Conservation (phyloP, 2,888 invertebrate genomes). For the Apocheima hispidaria region DNA sequence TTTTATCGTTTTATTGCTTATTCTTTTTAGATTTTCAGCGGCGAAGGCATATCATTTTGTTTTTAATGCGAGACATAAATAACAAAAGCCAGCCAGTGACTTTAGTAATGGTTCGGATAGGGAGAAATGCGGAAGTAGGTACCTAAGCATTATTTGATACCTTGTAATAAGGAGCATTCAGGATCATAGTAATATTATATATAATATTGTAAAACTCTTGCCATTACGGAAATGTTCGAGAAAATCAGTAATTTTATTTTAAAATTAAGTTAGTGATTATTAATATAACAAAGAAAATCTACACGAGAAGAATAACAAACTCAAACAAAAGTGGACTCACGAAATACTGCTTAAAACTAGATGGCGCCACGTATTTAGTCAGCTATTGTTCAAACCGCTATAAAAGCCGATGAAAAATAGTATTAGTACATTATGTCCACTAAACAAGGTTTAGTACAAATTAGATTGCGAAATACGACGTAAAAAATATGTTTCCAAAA, state of each 20-base stretch:
- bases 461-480: no score
- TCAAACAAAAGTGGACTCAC: no score
- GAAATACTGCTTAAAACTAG: no score
- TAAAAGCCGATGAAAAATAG: no score
- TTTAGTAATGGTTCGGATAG: slow-evolving; percentile 78
- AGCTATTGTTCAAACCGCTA: no score
- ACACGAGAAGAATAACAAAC: no score
- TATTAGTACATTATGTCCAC: no score
- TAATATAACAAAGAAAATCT: no score
- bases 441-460: no score
- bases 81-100: slow-evolving; percentile 78
- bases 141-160: slow-evolving; percentile 70
- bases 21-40: slow-evolving; percentile 86
- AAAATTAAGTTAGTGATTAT: no score
- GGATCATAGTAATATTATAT: slow-evolving; percentile 19
- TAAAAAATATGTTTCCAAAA: no score
- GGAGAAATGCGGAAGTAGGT: slow-evolving; percentile 77
- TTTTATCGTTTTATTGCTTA: slow-evolving; percentile 87
- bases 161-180: slow-evolving; percentile 35
- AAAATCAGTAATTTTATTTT: background rate
- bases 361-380: no score
- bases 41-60: slow-evolving; percentile 85
- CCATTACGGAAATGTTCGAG: slow-evolving; percentile 3
- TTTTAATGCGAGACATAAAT: slow-evolving; percentile 84
- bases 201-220: slow-evolving; percentile 24